These are phyloP conservation scores for Gnatocerus cornutus DNA, from an alignment of 2,888 invertebrate genomes.

Conservation along the genomic window DNA sequence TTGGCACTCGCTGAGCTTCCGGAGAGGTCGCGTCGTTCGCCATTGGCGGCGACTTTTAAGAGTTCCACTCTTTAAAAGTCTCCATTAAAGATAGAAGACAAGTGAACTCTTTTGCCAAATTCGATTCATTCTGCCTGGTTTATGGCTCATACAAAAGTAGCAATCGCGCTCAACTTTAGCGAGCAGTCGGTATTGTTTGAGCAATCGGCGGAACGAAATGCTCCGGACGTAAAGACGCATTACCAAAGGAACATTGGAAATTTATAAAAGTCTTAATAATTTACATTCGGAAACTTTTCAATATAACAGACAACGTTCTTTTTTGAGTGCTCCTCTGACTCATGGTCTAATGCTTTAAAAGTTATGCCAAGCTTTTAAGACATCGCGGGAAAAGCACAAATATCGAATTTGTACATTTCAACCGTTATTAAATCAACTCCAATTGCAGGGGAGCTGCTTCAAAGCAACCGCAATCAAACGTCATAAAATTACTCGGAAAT, in stretches of 20 bases:
- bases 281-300: constrained; percentile 56
- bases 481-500: not conserved
- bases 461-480: constrained; percentile 8
- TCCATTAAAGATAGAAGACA: constrained; percentile 54
- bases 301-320: constrained; percentile 38
- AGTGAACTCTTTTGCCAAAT: constrained; percentile 57
- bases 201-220: constrained; percentile 52
- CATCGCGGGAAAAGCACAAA: constrained; percentile 6
- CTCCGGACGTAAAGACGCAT: constrained; percentile 51
- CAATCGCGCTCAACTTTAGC: constrained; percentile 40
- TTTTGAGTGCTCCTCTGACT: constrained; percentile 25
- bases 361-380: constrained; percentile 16
- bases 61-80: constrained; percentile 50
- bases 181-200: constrained; percentile 52
- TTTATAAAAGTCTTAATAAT: constrained; percentile 57
- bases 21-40: constrained; percentile 41
- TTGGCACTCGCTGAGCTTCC: constrained; percentile 59
- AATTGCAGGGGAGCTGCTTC: constrained; percentile 3
- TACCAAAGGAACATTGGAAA: constrained; percentile 47
- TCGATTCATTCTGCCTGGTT: constrained; percentile 54
- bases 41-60: constrained; percentile 52
- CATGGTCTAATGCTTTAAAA: constrained; percentile 21
- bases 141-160: constrained; percentile 56
- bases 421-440: constrained; percentile 22
- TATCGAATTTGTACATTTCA: constrained; percentile 15